Conservation (phyloP, 2,113 vertebrate genomes). For the Oreochromis spilurus region DNA sequence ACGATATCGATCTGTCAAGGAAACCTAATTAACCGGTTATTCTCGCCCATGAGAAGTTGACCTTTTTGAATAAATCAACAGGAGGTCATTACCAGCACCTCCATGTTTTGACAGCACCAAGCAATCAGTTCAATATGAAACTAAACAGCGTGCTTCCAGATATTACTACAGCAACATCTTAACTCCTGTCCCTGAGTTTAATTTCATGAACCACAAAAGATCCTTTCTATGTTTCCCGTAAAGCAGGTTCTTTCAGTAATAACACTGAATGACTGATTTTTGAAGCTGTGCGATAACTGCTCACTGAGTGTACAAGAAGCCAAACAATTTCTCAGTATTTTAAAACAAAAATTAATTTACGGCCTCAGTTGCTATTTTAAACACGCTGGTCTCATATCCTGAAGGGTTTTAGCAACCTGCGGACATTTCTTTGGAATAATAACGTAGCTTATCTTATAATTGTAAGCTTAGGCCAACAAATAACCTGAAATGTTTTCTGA, state of each 20-base stretch:
- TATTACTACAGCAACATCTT: neutral
- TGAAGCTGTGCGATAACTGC: neutral
- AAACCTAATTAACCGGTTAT: neutral
- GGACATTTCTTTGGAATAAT: neutral
- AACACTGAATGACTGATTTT: neutral
- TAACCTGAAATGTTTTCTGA: neutral
- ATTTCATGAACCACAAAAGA: neutral
- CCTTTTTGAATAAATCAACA: neutral
- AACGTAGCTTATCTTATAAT: neutral
- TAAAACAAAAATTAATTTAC: neutral
- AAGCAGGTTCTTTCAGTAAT: neutral
- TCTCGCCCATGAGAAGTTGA: neutral
- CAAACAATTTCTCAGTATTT: neutral
- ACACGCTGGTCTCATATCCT: neutral
- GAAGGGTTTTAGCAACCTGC: neutral
- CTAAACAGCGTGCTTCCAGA: neutral
- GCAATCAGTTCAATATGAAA: neutral
- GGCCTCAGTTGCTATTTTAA: neutral
- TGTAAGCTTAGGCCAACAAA: neutral
- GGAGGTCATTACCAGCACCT: neutral
- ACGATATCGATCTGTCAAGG: neutral
- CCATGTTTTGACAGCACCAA: neutral
- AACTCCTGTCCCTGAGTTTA: neutral
- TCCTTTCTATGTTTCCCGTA: neutral
- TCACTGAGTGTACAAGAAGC: neutral